Percentiles rank a stretch among this genome's conserved stretches.
Evolutionary conservation across 2,797 vertebrate genomes (phyloP).

Genomic region (Melanotaenia maccullochi): DNA sequence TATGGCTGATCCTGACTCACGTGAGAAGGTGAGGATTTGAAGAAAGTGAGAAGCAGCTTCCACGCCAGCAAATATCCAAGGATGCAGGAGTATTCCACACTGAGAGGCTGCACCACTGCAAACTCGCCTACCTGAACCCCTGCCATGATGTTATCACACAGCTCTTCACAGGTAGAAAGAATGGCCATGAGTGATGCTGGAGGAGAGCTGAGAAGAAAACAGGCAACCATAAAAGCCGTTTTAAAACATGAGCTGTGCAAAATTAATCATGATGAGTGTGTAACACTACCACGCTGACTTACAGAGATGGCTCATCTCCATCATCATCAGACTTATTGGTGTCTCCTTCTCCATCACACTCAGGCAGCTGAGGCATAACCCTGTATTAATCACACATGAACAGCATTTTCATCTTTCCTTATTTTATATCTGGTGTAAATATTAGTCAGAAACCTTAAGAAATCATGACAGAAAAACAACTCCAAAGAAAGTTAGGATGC

Average conservation of each 20-base stretch:
- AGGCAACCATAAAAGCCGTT: background rate
- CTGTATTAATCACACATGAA: constrained; percentile 69
- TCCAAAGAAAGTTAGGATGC: no score
- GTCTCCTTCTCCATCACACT: constrained; percentile 91
- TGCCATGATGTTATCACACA: constrained; percentile 89
- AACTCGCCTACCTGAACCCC: constrained; percentile 93
- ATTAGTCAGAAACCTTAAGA: background rate
- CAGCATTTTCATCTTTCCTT: background rate
- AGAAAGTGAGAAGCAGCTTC: constrained; percentile 95
- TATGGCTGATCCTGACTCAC: constrained; percentile 73
- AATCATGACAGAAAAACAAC: no score
- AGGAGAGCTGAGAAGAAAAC: constrained; percentile 86
- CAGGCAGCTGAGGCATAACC: constrained; percentile 93
- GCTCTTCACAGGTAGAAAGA: constrained; percentile 88
- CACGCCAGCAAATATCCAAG: constrained; percentile 96
- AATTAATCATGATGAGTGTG: background rate
- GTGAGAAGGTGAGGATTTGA: constrained; percentile 95
- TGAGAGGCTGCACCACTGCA: constrained; percentile 89
- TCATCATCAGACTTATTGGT: constrained; percentile 88
- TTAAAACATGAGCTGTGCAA: background rate
- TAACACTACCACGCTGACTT: constrained; percentile 63
- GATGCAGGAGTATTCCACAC: constrained; percentile 92
- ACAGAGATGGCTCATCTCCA: constrained; percentile 92
- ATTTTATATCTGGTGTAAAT: background rate
- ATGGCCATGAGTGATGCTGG: constrained; percentile 91